Evolutionary conservation across 1,140 invertebrate genomes (phyloP), one percentile per base, ranked within the genome.

Genomic region (Achroia grisella): DNA sequence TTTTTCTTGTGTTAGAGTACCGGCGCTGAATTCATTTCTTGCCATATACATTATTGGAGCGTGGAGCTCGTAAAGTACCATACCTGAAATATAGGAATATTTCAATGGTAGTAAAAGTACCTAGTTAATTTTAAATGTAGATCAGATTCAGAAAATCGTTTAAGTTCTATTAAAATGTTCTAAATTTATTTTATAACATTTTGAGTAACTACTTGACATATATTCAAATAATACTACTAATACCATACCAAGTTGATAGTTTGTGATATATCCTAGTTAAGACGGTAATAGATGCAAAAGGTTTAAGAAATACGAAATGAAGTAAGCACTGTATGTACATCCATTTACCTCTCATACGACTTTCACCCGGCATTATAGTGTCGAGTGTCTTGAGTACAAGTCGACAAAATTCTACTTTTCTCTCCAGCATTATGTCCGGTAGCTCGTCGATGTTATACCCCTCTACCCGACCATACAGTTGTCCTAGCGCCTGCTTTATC

Each of bases 11-110:
- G 83, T 86, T 8, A 94, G 89, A 0, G 87, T 64, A 6, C 87
- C 89, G 0, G 88, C 76, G 32, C 87, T 86, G 62, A 90, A 93
- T 44, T 90, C 88, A 39, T 78, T 88, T 56, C 90, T 90, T 1
- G 92, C 91, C 37, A 93, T 68, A 45, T 93, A 88, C 59, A 94
- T 88, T 6, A 94, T 55, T 0, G 93, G 92, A 5, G 92, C 92
- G 60, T 95, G 93, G 15, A 94, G 69, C 64, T 95, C 93, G 64
- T 94, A 95, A 4, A 94, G 64, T 52, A 91, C 91, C 85, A 93
- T 89, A 9, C 92, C 91, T 92, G 61, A 1, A 71, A 75, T 34
- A 23, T n/a, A n/a, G n/a, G n/a, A n/a, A n/a, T n/a, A n/a, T n/a
- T n/a, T n/a, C n/a, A n/a, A n/a, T n/a, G n/a, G n/a, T n/a, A n/a